Conservation (phyloP, 2,113 vertebrate species). For the Oreochromis niloticus region DNA sequence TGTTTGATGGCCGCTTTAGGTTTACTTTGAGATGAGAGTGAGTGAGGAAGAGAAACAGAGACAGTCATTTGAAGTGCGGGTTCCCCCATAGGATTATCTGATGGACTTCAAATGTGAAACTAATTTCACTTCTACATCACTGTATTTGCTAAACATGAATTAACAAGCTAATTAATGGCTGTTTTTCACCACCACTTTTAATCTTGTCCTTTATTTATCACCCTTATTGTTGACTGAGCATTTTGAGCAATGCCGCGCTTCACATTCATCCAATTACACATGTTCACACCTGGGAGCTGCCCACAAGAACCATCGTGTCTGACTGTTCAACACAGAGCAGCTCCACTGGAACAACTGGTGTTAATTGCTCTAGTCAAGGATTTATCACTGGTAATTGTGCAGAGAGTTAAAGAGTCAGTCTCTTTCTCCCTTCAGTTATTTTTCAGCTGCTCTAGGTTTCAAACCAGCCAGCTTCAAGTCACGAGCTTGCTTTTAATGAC, state of each 20-base stretch:
- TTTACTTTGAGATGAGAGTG: slow-evolving; percentile 24
- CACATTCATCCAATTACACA: slow-evolving; percentile 8
- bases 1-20: slow-evolving; percentile 16
- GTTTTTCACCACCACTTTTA: background rate
- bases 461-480: background rate
- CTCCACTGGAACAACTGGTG: background rate
- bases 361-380: slow-evolving; percentile 14
- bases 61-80: background rate
- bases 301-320: background rate
- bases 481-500: background rate
- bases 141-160: slow-evolving; percentile 24
- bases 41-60: background rate
- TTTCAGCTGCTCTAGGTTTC: background rate
- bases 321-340: background rate
- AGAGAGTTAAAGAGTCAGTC: background rate
- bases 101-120: background rate
- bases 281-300: slow-evolving; percentile 15
- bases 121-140: background rate
- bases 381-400: background rate
- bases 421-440: background rate
- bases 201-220: slow-evolving; percentile 23
- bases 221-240: background rate
- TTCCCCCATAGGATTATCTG: background rate
- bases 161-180: slow-evolving; percentile 18
- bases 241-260: background rate